phyloP scores from a whole-genome alignment of 2,113 vertebrate species.

The Callopanchax toddi region DNA sequence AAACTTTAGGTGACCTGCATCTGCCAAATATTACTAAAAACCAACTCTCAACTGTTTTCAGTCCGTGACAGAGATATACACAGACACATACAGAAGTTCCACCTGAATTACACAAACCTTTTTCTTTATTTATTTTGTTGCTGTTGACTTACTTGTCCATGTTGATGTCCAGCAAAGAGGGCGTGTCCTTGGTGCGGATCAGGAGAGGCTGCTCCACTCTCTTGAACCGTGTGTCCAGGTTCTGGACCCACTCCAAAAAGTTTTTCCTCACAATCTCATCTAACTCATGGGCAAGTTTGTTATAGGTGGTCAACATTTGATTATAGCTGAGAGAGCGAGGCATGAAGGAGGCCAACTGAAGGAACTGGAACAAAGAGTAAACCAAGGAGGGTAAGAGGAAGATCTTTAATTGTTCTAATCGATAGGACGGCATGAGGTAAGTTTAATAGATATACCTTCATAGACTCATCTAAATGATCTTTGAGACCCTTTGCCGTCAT shows the following conservation, averaged over 20 bases:
- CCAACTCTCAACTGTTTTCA: too few species aligned
- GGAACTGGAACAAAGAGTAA: constrained; percentile 64
- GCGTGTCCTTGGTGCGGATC: constrained; percentile 71
- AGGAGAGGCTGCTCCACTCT: constrained; percentile 83
- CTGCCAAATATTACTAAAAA: too few species aligned
- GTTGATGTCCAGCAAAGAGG: constrained; percentile 82
- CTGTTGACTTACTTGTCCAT: constrained; percentile 83
- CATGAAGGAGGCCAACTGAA: constrained; percentile 79
- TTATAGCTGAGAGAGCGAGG: constrained; percentile 72
- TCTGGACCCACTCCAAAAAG: constrained; percentile 86
- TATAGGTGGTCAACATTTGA: constrained; percentile 66
- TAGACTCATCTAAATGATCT: constrained; percentile 73
- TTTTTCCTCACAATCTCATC: constrained; percentile 82
- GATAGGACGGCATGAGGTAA: not conserved
- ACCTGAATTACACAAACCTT: not conserved
- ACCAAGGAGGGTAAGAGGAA: not conserved
- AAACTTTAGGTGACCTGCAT: too few species aligned
- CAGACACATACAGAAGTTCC: not conserved
- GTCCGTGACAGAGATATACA: not conserved
- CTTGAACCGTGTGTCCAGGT: constrained; percentile 77
- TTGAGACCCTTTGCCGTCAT: constrained; percentile 74
- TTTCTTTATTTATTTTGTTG: not conserved
- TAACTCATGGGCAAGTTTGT: constrained; percentile 77
- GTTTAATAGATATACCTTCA: constrained; percentile 77
- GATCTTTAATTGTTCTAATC: not conserved